These are phyloP conservation scores for Ptychodera flava DNA, from an alignment of 35 echinoderm and acorn worm genomes.

Conservation along the genomic window DNA sequence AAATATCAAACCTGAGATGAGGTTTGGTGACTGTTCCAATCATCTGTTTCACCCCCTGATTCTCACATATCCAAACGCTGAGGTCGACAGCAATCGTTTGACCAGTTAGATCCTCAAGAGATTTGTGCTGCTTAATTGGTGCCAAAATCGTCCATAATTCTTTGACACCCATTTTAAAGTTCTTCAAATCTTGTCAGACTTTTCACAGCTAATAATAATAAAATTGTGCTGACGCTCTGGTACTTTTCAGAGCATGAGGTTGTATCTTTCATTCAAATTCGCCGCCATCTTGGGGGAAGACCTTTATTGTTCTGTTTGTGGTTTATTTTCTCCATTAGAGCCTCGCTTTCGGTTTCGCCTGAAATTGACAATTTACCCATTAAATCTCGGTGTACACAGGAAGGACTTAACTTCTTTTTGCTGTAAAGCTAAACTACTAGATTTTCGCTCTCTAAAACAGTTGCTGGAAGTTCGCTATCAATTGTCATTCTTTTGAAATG, in stretches of 20 bases:
- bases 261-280: not conserved
- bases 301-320: not conserved
- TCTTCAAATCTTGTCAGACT: too few relatives aligned
- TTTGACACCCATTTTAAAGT: conserved; percentile 85
- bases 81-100: conserved; percentile 81
- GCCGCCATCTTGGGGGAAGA: not conserved
- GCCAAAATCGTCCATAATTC: conserved; percentile 77
- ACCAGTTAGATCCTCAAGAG: conserved; percentile 47
- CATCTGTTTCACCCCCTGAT: conserved; percentile 54
- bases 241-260: too few relatives aligned
- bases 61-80: conserved; percentile 90
- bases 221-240: too few relatives aligned
- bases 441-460: too few relatives aligned
- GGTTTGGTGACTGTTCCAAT: conserved; percentile 81
- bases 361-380: too few relatives aligned
- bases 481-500: too few relatives aligned
- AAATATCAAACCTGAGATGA: conserved; percentile 86
- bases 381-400: too few relatives aligned
- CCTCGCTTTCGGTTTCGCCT: not conserved
- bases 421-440: too few relatives aligned
- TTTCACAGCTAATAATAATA: too few relatives aligned
- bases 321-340: not conserved
- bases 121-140: conserved; percentile 43
- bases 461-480: too few relatives aligned
- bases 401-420: too few relatives aligned